Evolutionary conservation across 1,140 invertebrate genomes (phyloP).

Genomic region (Lordiphosa collinella): DNA sequence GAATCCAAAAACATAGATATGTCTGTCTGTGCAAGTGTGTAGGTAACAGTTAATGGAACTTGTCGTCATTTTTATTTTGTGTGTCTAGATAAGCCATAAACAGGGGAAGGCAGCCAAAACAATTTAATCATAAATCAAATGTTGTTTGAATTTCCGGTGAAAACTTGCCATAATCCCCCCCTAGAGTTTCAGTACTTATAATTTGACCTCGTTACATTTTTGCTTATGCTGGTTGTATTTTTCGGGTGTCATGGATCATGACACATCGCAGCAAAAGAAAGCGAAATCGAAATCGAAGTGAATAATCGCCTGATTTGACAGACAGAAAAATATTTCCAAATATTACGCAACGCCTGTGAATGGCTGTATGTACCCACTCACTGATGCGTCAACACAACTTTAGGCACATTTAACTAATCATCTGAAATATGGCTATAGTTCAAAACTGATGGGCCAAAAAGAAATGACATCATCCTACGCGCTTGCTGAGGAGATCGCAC

Average conservation of each 20-base stretch:
- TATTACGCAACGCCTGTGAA: conserved; percentile 35
- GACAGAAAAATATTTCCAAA: conserved; percentile 24
- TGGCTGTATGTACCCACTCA: conserved; percentile 2
- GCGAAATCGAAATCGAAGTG: conserved; percentile 56
- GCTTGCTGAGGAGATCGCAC: conserved; percentile 34
- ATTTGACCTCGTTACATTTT: conserved; percentile 36
- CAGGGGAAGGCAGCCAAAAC: conserved; percentile 30
- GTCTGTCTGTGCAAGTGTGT: background rate
- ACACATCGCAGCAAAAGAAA: conserved; percentile 63
- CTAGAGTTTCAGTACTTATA: conserved; percentile 20
- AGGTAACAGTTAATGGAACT: conserved; percentile 54
- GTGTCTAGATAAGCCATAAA: conserved; percentile 68
- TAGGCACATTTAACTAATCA: conserved; percentile 48
- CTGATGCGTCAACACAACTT: conserved; percentile 38
- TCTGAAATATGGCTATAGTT: conserved; percentile 58
- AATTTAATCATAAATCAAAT: conserved; percentile 70
- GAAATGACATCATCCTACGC: conserved; percentile 47
- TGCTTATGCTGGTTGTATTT: conserved; percentile 25
- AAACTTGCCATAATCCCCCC: conserved; percentile 24
- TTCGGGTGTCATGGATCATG: conserved; percentile 49
- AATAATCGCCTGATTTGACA: conserved; percentile 40
- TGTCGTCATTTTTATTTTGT: conserved; percentile 31
- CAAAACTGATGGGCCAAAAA: conserved; percentile 26
- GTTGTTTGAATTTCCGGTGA: conserved; percentile 74
- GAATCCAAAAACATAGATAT: conserved; percentile 22